These are phyloP conservation scores for Chrysolina americana DNA, from an alignment of 2,888 invertebrate species.

Conservation along the genomic window DNA sequence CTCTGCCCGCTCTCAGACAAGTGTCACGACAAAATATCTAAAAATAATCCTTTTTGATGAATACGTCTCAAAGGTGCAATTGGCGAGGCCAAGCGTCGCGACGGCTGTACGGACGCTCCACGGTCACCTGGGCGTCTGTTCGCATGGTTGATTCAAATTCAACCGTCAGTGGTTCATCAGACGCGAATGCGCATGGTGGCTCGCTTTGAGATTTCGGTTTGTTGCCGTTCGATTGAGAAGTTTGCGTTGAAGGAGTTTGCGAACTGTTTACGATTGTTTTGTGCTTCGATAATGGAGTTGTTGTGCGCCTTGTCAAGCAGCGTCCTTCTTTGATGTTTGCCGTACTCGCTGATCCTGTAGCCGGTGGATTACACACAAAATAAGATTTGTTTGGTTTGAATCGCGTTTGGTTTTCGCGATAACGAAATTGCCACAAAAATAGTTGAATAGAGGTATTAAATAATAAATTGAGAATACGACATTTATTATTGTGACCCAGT, in stretches of 20 bases:
- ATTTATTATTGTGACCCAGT: too few species aligned
- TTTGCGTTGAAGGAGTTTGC: constrained; percentile 8
- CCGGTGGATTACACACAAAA: too few species aligned
- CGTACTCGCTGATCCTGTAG: too few species aligned
- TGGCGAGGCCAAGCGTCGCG: constrained; percentile 60
- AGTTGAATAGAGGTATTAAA: too few species aligned
- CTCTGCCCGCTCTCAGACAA: neutral
- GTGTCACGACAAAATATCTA: constrained; percentile 20
- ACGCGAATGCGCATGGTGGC: constrained; percentile 27
- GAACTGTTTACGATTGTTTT: constrained; percentile 13
- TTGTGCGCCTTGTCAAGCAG: neutral
- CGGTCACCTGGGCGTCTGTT: constrained; percentile 59
- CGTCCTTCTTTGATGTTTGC: too few species aligned
- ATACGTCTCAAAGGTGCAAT: constrained; percentile 52
- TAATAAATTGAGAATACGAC: too few species aligned
- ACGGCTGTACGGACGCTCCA: too few species aligned
- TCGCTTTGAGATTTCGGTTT: neutral
- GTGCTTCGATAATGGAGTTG: constrained; percentile 11
- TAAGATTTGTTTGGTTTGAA: too few species aligned
- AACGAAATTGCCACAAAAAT: too few species aligned
- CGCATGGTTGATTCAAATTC: constrained; percentile 18
- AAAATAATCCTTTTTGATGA: constrained; percentile 34
- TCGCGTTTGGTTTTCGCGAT: too few species aligned
- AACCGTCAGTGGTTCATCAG: constrained; percentile 31
- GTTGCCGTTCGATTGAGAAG: neutral